Conservation (phyloP, 2,113 vertebrate species). For the Axis porcinus region DNA sequence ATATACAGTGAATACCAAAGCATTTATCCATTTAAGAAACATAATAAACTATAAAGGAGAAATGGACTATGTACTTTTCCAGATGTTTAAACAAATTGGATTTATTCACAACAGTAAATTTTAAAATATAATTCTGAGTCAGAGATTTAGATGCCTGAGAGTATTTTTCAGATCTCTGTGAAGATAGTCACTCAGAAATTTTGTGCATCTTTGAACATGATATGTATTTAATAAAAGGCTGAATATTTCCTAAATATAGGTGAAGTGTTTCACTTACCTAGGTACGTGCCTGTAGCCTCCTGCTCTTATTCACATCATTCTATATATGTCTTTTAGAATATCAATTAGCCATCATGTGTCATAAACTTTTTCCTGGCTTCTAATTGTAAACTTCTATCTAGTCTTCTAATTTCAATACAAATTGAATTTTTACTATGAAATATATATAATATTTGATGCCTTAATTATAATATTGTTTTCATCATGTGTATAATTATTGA, state of each 20-base stretch:
- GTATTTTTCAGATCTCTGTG: not conserved
- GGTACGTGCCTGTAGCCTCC: not conserved
- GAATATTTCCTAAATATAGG: not conserved
- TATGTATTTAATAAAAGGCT: not conserved
- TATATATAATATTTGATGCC: not conserved
- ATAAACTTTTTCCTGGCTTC: not conserved
- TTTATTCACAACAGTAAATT: not conserved
- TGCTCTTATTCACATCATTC: not conserved
- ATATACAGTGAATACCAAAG: not conserved
- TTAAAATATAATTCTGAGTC: not conserved
- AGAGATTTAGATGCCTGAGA: not conserved
- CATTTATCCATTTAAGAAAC: not conserved
- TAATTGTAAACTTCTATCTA: not conserved
- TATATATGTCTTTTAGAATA: not conserved
- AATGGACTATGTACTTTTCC: not conserved
- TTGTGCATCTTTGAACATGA: not conserved
- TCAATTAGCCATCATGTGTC: not conserved
- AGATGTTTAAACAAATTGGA: not conserved
- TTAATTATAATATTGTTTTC: not conserved
- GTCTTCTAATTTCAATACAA: not conserved
- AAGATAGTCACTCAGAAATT: not conserved
- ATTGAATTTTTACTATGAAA: not conserved
- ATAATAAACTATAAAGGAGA: not conserved
- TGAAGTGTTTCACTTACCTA: not conserved
- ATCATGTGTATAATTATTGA: not conserved